Conservation (phyloP, 2,888 invertebrate species). For the Fissipunctia ypsillon region DNA sequence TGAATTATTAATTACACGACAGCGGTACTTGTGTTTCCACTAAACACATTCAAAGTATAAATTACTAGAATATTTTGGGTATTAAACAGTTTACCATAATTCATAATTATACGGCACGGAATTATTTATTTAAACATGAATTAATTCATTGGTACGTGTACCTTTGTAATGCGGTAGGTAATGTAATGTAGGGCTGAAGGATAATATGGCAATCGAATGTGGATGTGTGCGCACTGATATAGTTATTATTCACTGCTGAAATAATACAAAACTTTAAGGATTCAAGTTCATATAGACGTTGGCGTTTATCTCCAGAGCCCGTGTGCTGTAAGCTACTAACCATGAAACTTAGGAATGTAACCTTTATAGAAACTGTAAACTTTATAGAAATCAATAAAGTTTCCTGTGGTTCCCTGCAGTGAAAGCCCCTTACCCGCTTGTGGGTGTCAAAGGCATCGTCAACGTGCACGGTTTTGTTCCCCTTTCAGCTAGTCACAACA, state of each 20-base stretch:
- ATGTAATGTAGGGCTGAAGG: slow-evolving; percentile 14
- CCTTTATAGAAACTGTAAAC: neutral
- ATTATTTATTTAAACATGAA: slow-evolving; percentile 34
- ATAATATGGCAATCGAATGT: neutral
- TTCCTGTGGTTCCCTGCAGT: neutral
- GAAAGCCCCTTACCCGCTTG: neutral
- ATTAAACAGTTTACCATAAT: slow-evolving; percentile 35
- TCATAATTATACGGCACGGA: slow-evolving; percentile 40
- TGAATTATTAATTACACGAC: slow-evolving; percentile 44
- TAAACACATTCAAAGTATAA: slow-evolving; percentile 44
- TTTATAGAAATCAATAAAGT: slow-evolving; percentile 9
- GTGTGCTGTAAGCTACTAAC: neutral
- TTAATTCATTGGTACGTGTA: slow-evolving; percentile 17
- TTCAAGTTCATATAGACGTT: neutral
- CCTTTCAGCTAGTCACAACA: slow-evolving; percentile 32
- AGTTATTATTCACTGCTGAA: neutral
- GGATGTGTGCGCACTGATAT: neutral
- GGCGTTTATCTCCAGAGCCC: neutral
- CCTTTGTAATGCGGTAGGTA: slow-evolving; percentile 3
- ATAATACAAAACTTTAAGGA: neutral
- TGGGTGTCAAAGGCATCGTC: slow-evolving; percentile 21
- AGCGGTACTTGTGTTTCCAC: slow-evolving; percentile 30
- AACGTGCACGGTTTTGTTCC: slow-evolving; percentile 22
- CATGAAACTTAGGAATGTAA: neutral
- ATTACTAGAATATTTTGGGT: slow-evolving; percentile 45